phyloP scores from a whole-genome alignment of 1,140 invertebrate genomes.

The Ephestia elutella region DNA sequence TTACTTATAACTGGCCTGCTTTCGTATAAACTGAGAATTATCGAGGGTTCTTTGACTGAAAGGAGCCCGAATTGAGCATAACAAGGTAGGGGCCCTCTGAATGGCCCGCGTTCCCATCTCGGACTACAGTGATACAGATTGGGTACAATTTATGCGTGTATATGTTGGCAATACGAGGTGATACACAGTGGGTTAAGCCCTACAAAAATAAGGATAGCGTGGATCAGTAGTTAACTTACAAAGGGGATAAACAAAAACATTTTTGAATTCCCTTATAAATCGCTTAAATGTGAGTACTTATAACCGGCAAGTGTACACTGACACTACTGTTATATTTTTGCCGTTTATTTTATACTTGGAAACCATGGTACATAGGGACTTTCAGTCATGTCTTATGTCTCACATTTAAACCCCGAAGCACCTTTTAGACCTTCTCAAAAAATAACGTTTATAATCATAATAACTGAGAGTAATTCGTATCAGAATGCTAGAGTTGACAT shows the following conservation, averaged over 20 bases:
- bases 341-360: too few species aligned
- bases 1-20: background rate
- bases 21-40: conserved; percentile 1
- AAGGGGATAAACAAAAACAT: too few species aligned
- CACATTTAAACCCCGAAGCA: too few species aligned
- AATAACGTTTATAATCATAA: too few species aligned
- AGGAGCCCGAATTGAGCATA: background rate
- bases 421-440: too few species aligned
- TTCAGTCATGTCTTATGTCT: too few species aligned
- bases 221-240: conserved; percentile 16
- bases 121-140: conserved; percentile 24
- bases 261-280: too few species aligned
- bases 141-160: conserved; percentile 25
- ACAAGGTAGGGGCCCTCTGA: background rate
- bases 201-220: conserved; percentile 18
- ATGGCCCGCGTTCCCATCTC: background rate
- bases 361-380: too few species aligned
- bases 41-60: background rate
- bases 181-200: conserved; percentile 16
- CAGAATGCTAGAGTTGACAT: too few species aligned
- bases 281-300: background rate
- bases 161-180: conserved; percentile 17
- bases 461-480: too few species aligned
- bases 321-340: too few species aligned
- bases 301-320: too few species aligned